phyloP scores from a whole-genome alignment of 2,797 vertebrate species.

The Rhinogobio ventralis region DNA sequence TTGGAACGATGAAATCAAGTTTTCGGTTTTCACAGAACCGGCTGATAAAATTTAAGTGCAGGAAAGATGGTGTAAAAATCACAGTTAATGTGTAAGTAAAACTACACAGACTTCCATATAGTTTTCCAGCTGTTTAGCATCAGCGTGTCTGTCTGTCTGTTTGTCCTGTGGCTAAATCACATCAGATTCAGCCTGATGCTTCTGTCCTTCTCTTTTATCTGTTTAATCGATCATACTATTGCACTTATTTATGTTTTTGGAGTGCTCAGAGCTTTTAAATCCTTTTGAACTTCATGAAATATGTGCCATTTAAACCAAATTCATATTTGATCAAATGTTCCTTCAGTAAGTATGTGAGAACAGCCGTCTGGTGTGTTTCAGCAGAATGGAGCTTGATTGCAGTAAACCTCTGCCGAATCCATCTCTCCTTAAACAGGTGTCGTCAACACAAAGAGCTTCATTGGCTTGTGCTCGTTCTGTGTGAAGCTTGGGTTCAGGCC shows the following conservation, averaged over 20 bases:
- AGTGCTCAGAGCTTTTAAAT: not conserved
- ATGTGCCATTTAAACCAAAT: not conserved
- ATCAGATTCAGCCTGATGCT: not conserved
- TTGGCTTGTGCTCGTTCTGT: not conserved
- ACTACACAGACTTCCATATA: not conserved
- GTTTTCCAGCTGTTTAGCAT: not conserved
- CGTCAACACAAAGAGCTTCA: not conserved
- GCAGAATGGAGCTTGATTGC: constrained; percentile 56
- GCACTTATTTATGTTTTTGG: not conserved
- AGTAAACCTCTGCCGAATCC: constrained; percentile 51
- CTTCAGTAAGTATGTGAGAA: constrained; percentile 41
- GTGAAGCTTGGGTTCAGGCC: not conserved
- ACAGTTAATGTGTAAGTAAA: not conserved
- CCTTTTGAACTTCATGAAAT: not conserved
- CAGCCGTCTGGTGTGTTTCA: constrained; percentile 40
- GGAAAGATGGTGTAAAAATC: constrained; percentile 21
- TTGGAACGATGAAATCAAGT: constrained; percentile 45
- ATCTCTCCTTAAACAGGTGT: not conserved
- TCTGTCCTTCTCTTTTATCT: not conserved
- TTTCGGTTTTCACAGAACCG: constrained; percentile 53
- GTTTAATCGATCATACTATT: not conserved
- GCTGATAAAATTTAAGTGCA: constrained; percentile 43
- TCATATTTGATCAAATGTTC: constrained; percentile 8
- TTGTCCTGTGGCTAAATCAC: not conserved
- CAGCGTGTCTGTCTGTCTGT: not conserved